These are phyloP conservation scores for Globodera ellingtonae DNA, from an alignment of 1,140 invertebrate species.

Conservation along the genomic window DNA sequence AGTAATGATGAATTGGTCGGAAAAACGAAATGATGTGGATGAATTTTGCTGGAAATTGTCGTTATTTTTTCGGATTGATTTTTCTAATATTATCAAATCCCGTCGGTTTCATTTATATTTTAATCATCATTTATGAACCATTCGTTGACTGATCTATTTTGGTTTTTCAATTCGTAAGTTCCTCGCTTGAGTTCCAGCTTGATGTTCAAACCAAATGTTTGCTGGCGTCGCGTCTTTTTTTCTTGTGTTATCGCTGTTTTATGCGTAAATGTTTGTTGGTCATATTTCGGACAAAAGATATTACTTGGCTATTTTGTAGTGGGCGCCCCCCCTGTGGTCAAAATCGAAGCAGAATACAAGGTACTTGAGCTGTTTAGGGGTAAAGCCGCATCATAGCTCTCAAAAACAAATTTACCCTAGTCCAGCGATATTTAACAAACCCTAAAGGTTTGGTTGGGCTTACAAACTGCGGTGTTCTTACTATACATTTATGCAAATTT, in stretches of 20 bases:
- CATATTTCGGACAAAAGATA: not conserved
- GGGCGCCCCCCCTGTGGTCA: too few relatives aligned
- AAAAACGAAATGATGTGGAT: not conserved
- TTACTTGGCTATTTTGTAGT: too few relatives aligned
- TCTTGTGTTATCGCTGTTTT: not conserved
- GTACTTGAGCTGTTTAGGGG: too few relatives aligned
- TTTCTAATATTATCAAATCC: not conserved
- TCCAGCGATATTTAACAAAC: too few relatives aligned
- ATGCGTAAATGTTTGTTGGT: conserved; percentile 1
- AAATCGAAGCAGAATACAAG: too few relatives aligned
- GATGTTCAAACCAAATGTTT: not conserved
- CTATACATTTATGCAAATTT: too few relatives aligned
- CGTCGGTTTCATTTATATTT: not conserved
- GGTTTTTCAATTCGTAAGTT: not conserved
- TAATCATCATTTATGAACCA: not conserved
- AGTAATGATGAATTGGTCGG: too few relatives aligned
- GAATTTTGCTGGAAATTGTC: not conserved
- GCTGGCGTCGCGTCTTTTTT: not conserved
- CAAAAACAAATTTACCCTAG: too few relatives aligned
- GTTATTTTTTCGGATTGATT: not conserved
- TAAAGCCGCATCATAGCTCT: too few relatives aligned
- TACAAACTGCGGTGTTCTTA: too few relatives aligned
- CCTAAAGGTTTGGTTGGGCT: too few relatives aligned
- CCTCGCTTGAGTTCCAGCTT: not conserved
- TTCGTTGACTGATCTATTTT: not conserved